Evolutionary conservation across 2,113 vertebrate genomes (phyloP), one percentile per base, ranked within the genome.

Genomic region (Balaeniceps rex): DNA sequence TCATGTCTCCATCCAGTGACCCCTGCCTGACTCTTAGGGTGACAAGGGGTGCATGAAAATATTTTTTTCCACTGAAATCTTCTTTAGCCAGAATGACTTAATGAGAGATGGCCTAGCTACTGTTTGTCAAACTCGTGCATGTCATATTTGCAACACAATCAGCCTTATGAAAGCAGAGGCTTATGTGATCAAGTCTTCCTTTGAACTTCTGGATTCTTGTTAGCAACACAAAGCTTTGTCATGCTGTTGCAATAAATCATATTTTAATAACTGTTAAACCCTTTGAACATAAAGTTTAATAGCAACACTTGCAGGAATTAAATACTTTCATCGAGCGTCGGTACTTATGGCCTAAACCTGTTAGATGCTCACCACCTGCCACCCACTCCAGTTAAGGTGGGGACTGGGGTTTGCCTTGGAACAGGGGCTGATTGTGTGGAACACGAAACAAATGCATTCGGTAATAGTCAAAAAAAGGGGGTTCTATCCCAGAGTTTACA

Each of bases 291-390:
- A n/a, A 93, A 87, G 40, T 84, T 90, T 83, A 88, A 52, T 68
- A 83, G 72, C 42, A 65, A 91, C 12, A 52, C 74, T 96, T 95
- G 36, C 64, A 95, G 65, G 36, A 75, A 87, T 91, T 82, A 92
- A 92, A 88, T 78, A 57, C 14, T 64, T 79, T 15, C 23, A 47
- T 49, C 0, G 0, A 87, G 33, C 0, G 0, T 40, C 0, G 0
- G 4, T 76, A 61, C 52, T 86, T 75, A 88, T 18, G 33, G 51
- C 11, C 76, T 90, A 93, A 86, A 65, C 51, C 26, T 0, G 1
- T 29, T 86, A 42, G 54, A 36, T 47, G 60, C 29, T 72, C 25
- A 33, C 14, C 18, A 74, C 23, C 16, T 66, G 33, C 33, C 36
- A 36, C 24, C 13, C 52, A 64, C 13, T 8, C 38, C 18, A 64